Conservation (phyloP, 2,888 invertebrate genomes). For the Dryomyza anilis region DNA sequence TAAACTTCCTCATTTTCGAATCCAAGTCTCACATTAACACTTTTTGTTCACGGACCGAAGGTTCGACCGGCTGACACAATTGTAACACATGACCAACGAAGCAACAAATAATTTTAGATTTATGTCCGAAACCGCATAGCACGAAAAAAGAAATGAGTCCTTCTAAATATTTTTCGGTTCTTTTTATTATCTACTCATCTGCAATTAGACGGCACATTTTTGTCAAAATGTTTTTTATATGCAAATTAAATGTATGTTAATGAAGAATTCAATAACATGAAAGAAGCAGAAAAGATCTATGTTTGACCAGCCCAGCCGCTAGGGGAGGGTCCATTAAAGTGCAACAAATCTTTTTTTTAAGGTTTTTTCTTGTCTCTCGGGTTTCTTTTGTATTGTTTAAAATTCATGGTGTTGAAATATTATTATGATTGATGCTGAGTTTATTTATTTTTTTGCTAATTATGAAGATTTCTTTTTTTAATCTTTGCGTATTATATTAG, state of each 20-base stretch:
- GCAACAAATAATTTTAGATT: slow-evolving; percentile 28
- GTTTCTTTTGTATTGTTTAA: slow-evolving; percentile 42
- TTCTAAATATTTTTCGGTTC: slow-evolving; percentile 18
- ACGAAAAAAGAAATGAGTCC: no score
- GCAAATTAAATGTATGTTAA: slow-evolving; percentile 44
- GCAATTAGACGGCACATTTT: slow-evolving; percentile 18
- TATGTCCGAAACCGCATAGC: no score
- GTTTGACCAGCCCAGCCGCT: neutral
- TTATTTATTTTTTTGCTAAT: slow-evolving; percentile 30
- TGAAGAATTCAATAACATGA: slow-evolving; percentile 13
- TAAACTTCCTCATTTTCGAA: no score
- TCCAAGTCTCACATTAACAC: no score
- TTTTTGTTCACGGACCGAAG: no score
- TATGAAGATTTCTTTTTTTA: slow-evolving; percentile 13
- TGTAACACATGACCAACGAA: slow-evolving; percentile 1
- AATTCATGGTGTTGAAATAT: slow-evolving; percentile 17
- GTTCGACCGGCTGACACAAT: neutral
- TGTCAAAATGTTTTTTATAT: slow-evolving; percentile 50
- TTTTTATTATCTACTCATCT: neutral
- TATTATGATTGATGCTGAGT: slow-evolving; percentile 50
- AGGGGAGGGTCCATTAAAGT: slow-evolving; percentile 6
- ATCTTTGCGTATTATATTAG: neutral
- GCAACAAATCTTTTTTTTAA: slow-evolving; percentile 3
- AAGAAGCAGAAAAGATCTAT: neutral
- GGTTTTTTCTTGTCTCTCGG: neutral